Evolutionary conservation across 2,113 vertebrate genomes (phyloP).

Genomic region (Aptenodytes patagonicus): DNA sequence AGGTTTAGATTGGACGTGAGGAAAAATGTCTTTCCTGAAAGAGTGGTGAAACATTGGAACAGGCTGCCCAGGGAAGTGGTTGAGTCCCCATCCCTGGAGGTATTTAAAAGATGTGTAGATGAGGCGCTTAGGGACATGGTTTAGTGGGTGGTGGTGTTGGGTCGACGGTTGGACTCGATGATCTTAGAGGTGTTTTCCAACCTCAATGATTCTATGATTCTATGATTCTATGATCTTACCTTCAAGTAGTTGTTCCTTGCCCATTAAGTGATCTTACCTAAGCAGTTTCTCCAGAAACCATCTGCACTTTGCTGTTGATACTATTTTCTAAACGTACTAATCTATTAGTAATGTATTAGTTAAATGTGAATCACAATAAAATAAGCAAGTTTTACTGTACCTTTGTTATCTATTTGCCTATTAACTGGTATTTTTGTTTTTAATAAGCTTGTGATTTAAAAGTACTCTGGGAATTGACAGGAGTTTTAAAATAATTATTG

Average conservation of each 20-base stretch:
- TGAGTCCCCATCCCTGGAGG: too few species aligned
- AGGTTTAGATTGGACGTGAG: too few species aligned
- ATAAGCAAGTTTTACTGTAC: neutral
- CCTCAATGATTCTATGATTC: too few species aligned
- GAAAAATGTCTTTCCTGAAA: too few species aligned
- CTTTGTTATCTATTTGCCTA: neutral
- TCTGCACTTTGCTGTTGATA: neutral
- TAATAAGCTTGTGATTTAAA: neutral
- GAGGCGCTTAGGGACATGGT: too few species aligned
- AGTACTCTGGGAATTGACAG: neutral
- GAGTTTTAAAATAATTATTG: neutral
- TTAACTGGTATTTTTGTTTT: neutral
- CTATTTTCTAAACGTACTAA: neutral
- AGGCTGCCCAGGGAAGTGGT: too few species aligned
- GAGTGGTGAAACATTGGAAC: too few species aligned
- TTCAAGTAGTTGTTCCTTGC: neutral
- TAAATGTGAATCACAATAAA: conserved; percentile 8
- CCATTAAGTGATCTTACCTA: neutral
- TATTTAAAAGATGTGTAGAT: too few species aligned
- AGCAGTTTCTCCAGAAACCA: neutral
- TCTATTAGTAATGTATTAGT: neutral
- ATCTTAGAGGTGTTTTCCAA: too few species aligned
- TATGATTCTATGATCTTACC: neutral
- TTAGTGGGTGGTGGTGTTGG: too few species aligned
- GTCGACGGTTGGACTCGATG: too few species aligned